Conservation (phyloP, 2,797 vertebrate species). For the Denticeps clupeoides region DNA sequence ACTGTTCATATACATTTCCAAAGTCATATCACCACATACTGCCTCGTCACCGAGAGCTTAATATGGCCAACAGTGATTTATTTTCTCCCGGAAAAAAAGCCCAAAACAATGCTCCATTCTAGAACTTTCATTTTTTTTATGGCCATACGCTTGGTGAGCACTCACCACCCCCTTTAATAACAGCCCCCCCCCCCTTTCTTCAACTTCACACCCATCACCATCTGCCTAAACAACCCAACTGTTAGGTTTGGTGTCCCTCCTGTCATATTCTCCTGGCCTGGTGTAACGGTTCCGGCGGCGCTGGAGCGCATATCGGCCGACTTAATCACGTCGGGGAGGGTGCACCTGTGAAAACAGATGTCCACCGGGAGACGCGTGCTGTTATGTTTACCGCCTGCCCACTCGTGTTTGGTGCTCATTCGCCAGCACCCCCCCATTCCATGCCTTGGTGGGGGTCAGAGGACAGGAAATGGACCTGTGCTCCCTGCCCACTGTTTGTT, state of each 20-base stretch:
- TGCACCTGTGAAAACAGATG: constrained; percentile 73
- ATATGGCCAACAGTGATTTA: too few relatives aligned
- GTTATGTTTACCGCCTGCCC: constrained; percentile 33
- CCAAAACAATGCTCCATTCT: constrained; percentile 27
- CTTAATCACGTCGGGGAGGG: constrained; percentile 58
- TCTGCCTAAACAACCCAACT: constrained; percentile 35
- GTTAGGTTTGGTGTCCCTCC: constrained; percentile 31
- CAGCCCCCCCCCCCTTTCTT: neutral
- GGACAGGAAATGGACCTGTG: constrained; percentile 13
- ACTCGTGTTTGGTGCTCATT: constrained; percentile 28
- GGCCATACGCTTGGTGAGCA: constrained; percentile 18
- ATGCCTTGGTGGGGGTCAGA: constrained; percentile 14
- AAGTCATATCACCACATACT: neutral
- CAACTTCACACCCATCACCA: constrained; percentile 2
- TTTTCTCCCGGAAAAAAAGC: too few relatives aligned
- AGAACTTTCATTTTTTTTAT: constrained; percentile 27
- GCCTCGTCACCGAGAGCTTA: too few relatives aligned
- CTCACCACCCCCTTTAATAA: neutral
- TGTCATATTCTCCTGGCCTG: constrained; percentile 28
- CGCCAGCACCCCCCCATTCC: neutral
- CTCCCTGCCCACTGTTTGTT: constrained; percentile 14
- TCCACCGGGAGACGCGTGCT: constrained; percentile 47
- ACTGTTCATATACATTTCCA: too few relatives aligned
- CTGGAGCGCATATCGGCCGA: constrained; percentile 37
- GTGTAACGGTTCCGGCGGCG: constrained; percentile 20